Evolutionary conservation across 2,888 invertebrate genomes (phyloP).

Genomic region (Dicranocentrus wangi): DNA sequence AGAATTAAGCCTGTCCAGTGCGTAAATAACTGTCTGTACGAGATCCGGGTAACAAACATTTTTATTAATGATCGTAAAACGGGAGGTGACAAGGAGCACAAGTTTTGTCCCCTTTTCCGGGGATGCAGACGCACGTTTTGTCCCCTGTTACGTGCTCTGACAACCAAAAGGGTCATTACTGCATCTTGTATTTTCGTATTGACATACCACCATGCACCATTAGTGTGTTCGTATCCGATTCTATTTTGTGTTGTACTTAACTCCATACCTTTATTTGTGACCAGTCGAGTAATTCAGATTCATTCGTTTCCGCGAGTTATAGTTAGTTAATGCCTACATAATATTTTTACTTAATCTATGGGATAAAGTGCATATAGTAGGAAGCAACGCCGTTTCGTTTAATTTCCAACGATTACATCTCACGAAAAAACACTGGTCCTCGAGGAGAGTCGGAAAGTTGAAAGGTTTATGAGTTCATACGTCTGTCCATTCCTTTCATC

Average conservation of each 20-base stretch:
- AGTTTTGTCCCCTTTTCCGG: conserved; percentile 10
- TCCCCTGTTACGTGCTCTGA: conserved; percentile 29
- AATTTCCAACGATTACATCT: too few species aligned
- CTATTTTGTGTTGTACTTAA: not conserved
- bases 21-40: not conserved
- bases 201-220: too few species aligned
- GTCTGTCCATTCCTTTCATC: too few species aligned
- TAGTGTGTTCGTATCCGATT: not conserved
- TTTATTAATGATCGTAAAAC: conserved; percentile 55
- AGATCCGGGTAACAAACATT: not conserved
- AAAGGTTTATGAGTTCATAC: too few species aligned
- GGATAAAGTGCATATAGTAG: not conserved
- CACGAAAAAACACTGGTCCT: too few species aligned
- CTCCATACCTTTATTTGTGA: not conserved
- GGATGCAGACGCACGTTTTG: not conserved
- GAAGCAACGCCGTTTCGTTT: too few species aligned
- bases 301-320: not conserved
- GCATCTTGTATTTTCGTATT: conserved; percentile 21
- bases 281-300: not conserved
- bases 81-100: not conserved
- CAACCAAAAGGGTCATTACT: conserved; percentile 41
- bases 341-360: not conserved
- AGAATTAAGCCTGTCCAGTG: not conserved
- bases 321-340: not conserved
- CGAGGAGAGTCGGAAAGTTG: too few species aligned